Conservation (phyloP, 2,797 vertebrate genomes). For the Acipenser ruthenus region DNA sequence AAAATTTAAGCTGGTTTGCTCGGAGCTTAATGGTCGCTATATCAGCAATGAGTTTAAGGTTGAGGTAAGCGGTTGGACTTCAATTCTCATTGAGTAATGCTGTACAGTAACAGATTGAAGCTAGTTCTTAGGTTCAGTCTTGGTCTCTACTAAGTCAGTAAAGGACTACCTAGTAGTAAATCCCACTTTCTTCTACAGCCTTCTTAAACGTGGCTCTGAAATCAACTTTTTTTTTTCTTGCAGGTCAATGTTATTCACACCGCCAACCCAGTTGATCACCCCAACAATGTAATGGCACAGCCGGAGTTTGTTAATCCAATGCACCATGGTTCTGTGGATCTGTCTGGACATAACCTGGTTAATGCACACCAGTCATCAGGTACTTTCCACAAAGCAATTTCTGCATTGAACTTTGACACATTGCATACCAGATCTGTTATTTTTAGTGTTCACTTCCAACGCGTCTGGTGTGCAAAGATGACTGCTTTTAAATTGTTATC, state of each 20-base stretch:
- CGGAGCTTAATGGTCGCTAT: conserved; percentile 92
- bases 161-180: too few species aligned
- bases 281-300: conserved; percentile 82
- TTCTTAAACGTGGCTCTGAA: not conserved
- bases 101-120: too few species aligned
- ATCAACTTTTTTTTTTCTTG: not conserved
- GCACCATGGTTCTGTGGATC: conserved; percentile 85
- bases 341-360: conserved; percentile 89
- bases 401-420: too few species aligned
- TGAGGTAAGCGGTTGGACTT: conserved; percentile 64
- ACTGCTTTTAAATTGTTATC: too few species aligned
- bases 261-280: conserved; percentile 76
- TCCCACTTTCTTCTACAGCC: too few species aligned
- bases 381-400: conserved; percentile 32
- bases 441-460: too few species aligned
- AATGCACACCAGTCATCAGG: conserved; percentile 88
- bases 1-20: conserved; percentile 90
- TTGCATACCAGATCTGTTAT: too few species aligned
- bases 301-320: conserved; percentile 89
- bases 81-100: not conserved
- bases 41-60: conserved; percentile 95
- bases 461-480: too few species aligned
- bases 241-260: conserved; percentile 96
- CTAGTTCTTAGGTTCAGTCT: too few species aligned
- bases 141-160: too few species aligned